Evolutionary conservation across 1,140 invertebrate species (phyloP), one percentile per base, ranked within the genome.

Genomic region (Cotesia vestalis): DNA sequence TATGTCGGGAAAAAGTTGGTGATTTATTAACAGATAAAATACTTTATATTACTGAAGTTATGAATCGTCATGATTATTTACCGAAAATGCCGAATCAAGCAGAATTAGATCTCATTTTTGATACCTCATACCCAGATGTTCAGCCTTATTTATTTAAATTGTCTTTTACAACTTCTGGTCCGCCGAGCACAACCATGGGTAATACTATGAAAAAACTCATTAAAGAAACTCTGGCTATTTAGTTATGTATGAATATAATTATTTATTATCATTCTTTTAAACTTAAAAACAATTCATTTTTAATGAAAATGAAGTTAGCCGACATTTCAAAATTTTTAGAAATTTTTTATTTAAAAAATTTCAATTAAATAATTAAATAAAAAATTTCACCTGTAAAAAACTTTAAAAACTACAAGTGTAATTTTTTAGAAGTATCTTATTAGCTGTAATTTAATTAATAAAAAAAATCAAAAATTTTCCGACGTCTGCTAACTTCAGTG

Each of bases 91-190:
- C 97, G 61, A 94, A 92, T 81, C 93, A 95, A 81, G 93, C 93
- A 8, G 96, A 98, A 83, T 88, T 98, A 59, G 96, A 98, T 86
- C 89, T 96, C 60, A 93, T 98, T 71, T 99, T 98, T 84, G 97
- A 99, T 84, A 98, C 96, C 2, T 91, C 91, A 9, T 98, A 93
- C 85, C 86, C 90, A 2, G 97, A 99, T 85, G 93, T 98, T 59
- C 97, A 99, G 83, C 97, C 97, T 46, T 99, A 98, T 87, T 89
- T 98, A 73, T 98, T 97, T 85, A 96, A 95, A 86, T 88, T 95
- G 55, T 92, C 93, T 68, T 94, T 94, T 83, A 92, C 91, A 34
- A 90, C 94, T 36, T 89, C 91, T 20, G 92, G 92, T 46, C 91
- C 92, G 36, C 88, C 91, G 14, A 90, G 88, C 63, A 90, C 91